These are phyloP conservation scores for Toxotes chatareus DNA, from an alignment of 2,113 vertebrate species.

Conservation along the genomic window DNA sequence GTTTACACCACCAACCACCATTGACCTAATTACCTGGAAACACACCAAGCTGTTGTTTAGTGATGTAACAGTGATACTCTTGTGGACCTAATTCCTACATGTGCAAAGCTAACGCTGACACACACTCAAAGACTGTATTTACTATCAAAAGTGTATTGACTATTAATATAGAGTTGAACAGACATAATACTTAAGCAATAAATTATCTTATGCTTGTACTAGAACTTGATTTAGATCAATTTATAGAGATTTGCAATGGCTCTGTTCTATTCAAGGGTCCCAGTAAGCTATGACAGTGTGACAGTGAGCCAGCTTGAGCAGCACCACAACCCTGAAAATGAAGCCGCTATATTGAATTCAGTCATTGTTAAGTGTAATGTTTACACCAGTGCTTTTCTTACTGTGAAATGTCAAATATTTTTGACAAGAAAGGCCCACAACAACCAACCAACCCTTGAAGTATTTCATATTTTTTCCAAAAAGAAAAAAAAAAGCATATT, in stretches of 20 bases:
- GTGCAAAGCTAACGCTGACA: neutral
- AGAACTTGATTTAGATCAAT: neutral
- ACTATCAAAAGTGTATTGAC: neutral
- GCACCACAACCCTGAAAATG: neutral
- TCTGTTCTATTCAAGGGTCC: neutral
- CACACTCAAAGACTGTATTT: constrained; percentile 1
- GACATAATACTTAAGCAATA: neutral
- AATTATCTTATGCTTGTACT: neutral
- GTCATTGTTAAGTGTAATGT: neutral
- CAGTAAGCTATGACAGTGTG: neutral
- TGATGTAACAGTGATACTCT: constrained; percentile 11
- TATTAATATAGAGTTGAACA: neutral
- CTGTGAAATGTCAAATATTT: neutral
- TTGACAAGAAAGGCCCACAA: neutral
- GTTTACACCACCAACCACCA: constrained; percentile 65
- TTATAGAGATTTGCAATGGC: neutral
- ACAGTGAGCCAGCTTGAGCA: neutral
- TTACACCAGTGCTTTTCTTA: neutral
- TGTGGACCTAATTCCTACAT: neutral
- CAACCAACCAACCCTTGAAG: neutral
- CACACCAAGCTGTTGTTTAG: constrained; percentile 34
- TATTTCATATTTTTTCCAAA: neutral
- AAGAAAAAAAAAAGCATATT: too few relatives aligned
- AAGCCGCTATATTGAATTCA: neutral
- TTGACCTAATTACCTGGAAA: constrained; percentile 72